These are phyloP conservation scores for Sandelia bainsii DNA, from an alignment of 2,797 vertebrate species.

Conservation along the genomic window DNA sequence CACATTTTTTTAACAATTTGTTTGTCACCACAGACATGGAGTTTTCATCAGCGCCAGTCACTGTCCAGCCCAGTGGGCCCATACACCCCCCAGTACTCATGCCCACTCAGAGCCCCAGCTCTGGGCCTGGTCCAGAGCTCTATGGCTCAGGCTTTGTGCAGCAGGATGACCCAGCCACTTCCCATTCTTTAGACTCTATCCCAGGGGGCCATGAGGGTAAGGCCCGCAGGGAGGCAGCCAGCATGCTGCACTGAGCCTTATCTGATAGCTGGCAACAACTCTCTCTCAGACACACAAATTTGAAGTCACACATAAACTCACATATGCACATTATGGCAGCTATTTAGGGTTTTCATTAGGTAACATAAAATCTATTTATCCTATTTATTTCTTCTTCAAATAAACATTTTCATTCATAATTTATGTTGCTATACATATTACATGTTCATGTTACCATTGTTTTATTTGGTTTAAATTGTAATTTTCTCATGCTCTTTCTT, in stretches of 20 bases:
- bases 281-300: conserved; percentile 33
- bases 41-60: conserved; percentile 94
- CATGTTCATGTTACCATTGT: conserved; percentile 65
- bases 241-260: conserved; percentile 90
- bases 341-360: conserved; percentile 87
- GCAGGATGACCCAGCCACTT: conserved; percentile 96
- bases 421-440: conserved; percentile 60
- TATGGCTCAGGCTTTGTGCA: conserved; percentile 97
- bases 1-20: conserved; percentile 89
- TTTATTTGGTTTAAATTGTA: conserved; percentile 49
- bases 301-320: conserved; percentile 43
- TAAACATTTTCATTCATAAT: conserved; percentile 35
- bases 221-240: conserved; percentile 89
- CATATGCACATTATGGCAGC: conserved; percentile 59
- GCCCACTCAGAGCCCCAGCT: conserved; percentile 92
- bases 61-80: conserved; percentile 94
- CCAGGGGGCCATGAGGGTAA: conserved; percentile 99
- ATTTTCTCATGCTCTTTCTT: conserved; percentile 42
- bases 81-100: conserved; percentile 95
- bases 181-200: conserved; percentile 96
- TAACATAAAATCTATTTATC: conserved; percentile 79
- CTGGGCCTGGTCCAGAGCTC: conserved; percentile 89
- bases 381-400: conserved; percentile 66
- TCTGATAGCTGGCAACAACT: conserved; percentile 80
- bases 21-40: conserved; percentile 99